Evolutionary conservation across 2,113 vertebrate genomes (phyloP).

Genomic region (Oryzias melastigma): DNA sequence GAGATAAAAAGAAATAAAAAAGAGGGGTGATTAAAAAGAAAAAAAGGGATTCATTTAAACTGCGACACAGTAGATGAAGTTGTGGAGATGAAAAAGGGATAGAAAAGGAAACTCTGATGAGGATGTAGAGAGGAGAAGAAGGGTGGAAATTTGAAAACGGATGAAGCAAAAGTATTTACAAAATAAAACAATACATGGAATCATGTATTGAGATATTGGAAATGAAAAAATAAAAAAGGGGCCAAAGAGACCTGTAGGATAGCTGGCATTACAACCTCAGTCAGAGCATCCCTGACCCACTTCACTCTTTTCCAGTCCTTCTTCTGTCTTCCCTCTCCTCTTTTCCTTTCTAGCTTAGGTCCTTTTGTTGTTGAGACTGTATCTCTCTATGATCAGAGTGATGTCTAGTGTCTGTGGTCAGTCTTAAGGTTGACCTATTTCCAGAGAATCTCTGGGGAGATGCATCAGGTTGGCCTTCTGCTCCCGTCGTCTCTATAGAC

Average conservation of each 20-base stretch:
- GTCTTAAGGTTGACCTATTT: constrained; percentile 49
- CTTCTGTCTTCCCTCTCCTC: not conserved
- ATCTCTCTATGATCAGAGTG: not conserved
- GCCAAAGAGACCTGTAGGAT: not conserved
- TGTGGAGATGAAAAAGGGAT: not conserved
- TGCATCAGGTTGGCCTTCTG: constrained; percentile 1
- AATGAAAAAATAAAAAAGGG: not conserved
- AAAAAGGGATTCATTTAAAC: not conserved
- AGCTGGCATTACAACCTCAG: too few relatives aligned
- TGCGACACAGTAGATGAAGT: not conserved
- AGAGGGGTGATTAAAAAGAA: not conserved
- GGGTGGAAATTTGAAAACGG: not conserved
- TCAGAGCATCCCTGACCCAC: constrained; percentile 50
- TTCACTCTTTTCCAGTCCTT: constrained; percentile 21
- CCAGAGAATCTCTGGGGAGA: constrained; percentile 11
- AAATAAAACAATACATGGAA: not conserved
- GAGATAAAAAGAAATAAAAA: not conserved
- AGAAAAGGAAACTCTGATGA: not conserved
- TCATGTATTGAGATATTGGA: not conserved
- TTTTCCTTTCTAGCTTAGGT: not conserved
- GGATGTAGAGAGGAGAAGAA: not conserved
- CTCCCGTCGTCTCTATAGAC: constrained; percentile 31
- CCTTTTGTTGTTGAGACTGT: not conserved
- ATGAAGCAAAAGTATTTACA: not conserved
- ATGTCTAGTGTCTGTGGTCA: constrained; percentile 10